Evolutionary conservation across 1,140 invertebrate genomes (phyloP).

Genomic region (Ceratosolen solmsi): DNA sequence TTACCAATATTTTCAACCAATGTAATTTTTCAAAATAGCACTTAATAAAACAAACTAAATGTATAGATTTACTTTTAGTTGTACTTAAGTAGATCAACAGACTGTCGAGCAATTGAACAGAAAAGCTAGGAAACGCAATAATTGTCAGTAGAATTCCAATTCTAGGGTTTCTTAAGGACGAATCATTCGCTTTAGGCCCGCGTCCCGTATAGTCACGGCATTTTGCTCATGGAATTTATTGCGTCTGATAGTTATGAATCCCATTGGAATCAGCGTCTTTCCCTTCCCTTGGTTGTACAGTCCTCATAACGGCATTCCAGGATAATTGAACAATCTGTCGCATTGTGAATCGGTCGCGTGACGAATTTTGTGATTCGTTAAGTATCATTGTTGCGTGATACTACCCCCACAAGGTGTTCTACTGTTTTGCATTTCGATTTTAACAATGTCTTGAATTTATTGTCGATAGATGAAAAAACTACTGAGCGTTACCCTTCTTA

Average conservation of each 20-base stretch:
- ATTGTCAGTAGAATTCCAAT: not conserved
- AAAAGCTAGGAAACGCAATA: not conserved
- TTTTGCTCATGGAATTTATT: constrained; percentile 29
- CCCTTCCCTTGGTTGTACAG: not conserved
- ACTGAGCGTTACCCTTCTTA: no score
- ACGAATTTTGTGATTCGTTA: constrained; percentile 44
- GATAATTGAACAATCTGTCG: constrained; percentile 15
- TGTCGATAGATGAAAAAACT: no score
- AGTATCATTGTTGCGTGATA: constrained; percentile 26
- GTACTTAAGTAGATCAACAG: no score
- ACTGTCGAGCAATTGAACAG: not conserved
- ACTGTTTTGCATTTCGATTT: not conserved
- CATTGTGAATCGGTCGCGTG: not conserved
- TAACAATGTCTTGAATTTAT: no score
- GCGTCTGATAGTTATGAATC: not conserved
- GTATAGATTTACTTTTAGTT: no score
- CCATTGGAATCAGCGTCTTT: not conserved
- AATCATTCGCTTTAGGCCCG: no score
- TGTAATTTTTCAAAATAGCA: no score
- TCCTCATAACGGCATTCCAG: not conserved
- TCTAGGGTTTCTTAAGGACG: not conserved
- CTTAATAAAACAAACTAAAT: no score
- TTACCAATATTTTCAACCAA: no score
- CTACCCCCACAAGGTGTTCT: not conserved
- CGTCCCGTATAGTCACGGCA: no score